A percentile compares a stretch with the other conserved stretches of the same genome.
phyloP scores from a whole-genome alignment of 1,140 invertebrate species.

The Drosophila fuyamai region DNA sequence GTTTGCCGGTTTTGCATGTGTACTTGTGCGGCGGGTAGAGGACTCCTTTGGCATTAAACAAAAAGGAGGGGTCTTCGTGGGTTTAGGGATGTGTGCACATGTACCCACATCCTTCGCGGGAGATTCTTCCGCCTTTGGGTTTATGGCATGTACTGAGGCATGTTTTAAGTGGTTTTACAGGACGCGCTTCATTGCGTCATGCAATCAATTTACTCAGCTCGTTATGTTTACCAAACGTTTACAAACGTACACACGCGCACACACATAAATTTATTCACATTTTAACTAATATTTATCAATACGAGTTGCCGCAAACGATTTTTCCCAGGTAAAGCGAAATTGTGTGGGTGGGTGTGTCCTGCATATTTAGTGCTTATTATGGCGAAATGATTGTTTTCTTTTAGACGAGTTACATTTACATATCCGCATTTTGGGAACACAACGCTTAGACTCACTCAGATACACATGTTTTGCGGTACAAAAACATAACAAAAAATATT shows the following conservation, averaged over 20 bases:
- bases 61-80: background rate
- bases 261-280: slow-evolving; percentile 74
- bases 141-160: slow-evolving; percentile 83
- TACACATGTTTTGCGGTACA: slow-evolving; percentile 5
- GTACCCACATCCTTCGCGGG: slow-evolving; percentile 30
- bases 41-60: slow-evolving; percentile 41
- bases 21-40: slow-evolving; percentile 18
- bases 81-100: slow-evolving; percentile 17
- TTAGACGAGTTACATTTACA: slow-evolving; percentile 47
- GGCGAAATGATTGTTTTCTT: slow-evolving; percentile 69
- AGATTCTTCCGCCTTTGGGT: slow-evolving; percentile 60
- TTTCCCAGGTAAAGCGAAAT: slow-evolving; percentile 42
- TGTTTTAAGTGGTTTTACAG: slow-evolving; percentile 85
- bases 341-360: slow-evolving; percentile 40
- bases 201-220: slow-evolving; percentile 79
- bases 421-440: slow-evolving; percentile 33
- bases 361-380: slow-evolving; percentile 84
- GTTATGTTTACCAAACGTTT: slow-evolving; percentile 75
- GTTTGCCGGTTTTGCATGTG: slow-evolving; percentile 71
- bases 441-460: slow-evolving; percentile 3
- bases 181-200: slow-evolving; percentile 84
- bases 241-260: slow-evolving; percentile 12
- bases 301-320: slow-evolving; percentile 32
- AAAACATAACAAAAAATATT: slow-evolving; percentile 40
- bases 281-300: slow-evolving; percentile 83